phyloP scores from a whole-genome alignment of 2,888 invertebrate species.

The Cinara cedri region DNA sequence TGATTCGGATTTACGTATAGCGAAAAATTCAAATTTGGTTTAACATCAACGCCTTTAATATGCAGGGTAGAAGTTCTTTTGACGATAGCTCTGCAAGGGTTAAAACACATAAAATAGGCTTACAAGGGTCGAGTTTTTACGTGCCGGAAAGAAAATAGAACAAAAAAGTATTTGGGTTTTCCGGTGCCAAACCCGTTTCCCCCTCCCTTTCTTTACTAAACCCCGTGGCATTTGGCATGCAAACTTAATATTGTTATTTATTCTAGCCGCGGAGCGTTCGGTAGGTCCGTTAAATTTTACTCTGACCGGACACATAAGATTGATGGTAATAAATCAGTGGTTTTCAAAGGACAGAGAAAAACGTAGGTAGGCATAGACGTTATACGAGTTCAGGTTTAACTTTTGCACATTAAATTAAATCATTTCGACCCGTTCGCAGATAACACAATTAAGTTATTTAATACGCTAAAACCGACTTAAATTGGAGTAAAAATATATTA shows the following conservation, averaged over 20 bases:
- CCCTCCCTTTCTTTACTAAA: neutral
- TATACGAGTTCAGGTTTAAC: neutral
- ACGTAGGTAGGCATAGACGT: neutral
- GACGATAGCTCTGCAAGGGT: neutral
- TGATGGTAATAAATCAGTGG: conserved; percentile 8
- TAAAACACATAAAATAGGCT: neutral
- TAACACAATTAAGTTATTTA: no score
- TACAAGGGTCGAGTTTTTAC: neutral
- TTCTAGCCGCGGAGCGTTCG: neutral
- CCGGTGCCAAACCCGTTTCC: neutral
- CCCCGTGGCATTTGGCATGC: no score
- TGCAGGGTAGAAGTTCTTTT: no score
- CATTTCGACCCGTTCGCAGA: neutral
- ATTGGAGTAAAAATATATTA: no score
- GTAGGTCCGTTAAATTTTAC: conserved; percentile 3
- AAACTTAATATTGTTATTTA: neutral
- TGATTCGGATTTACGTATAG: no score
- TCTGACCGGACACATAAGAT: neutral
- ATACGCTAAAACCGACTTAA: no score
- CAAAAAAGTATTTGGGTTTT: conserved; percentile 7
- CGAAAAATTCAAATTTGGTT: no score
- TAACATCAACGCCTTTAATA: no score
- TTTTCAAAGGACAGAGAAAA: neutral
- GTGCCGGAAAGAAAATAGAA: neutral
- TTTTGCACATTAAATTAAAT: neutral